These are phyloP conservation scores for Colletes collaris DNA, from an alignment of 2,888 invertebrate genomes.

Conservation along the genomic window DNA sequence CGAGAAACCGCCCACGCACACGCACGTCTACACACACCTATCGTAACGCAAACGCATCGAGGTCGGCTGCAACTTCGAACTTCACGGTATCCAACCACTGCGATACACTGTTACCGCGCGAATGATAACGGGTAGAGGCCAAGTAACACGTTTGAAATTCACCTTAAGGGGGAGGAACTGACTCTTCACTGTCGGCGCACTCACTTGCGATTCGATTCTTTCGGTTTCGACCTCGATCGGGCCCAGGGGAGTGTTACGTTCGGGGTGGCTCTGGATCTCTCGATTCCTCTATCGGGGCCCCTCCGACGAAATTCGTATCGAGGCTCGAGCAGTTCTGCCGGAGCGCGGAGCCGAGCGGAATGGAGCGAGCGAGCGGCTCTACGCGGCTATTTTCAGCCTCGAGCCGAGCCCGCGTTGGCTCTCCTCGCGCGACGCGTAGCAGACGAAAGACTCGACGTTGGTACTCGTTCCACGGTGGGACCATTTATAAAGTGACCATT, in stretches of 20 bases:
- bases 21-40: conserved; percentile 16
- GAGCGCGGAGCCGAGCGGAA: conserved; percentile 69
- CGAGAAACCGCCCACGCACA: conserved; percentile 25
- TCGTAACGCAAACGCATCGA: conserved; percentile 48
- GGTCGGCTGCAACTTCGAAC: conserved; percentile 46
- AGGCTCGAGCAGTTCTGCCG: conserved; percentile 74
- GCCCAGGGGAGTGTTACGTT: conserved; percentile 27
- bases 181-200: conserved; percentile 24
- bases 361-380: conserved; percentile 68
- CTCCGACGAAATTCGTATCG: conserved; percentile 74
- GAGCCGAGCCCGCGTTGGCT: conserved; percentile 62
- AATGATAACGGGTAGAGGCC: background rate
- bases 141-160: conserved; percentile 5
- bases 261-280: conserved; percentile 52
- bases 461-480: background rate
- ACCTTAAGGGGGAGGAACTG: conserved; percentile 23
- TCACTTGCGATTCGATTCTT: conserved; percentile 26
- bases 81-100: conserved; percentile 27
- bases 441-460: conserved; percentile 6
- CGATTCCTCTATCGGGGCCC: conserved; percentile 48
- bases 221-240: conserved; percentile 21
- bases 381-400: conserved; percentile 67
- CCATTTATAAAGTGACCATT: too few relatives aligned
- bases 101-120: conserved; percentile 19
- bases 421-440: conserved; percentile 44